Evolutionary conservation across 1,140 invertebrate genomes (phyloP), one percentile per base, ranked within the genome.

Genomic region (Euglossa dilemma): DNA sequence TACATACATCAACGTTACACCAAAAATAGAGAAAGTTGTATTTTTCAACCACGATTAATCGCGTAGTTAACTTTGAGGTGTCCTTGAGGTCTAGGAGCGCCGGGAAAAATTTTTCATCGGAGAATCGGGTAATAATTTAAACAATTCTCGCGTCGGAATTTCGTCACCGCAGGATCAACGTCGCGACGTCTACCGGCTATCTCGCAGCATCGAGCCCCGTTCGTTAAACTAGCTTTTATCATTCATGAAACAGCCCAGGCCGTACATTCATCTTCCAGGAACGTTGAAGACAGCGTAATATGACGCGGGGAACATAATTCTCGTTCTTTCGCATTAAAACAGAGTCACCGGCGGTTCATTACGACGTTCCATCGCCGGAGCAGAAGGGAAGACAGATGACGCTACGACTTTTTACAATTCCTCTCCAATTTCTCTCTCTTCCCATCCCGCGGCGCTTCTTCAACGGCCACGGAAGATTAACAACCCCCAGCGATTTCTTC

Each of bases 251-350:
- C 71, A 59, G 12, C 28, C 36, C 11, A 16, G 12, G 2, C 71
- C n/a, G 20, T 20, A 45, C 23, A 28, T 52, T 57, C 59, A 64
- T 52, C 20, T 63, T 45, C 20, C 20, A 23, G 45, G 14, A 52
- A 63, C 20, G 25, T n/a, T 52, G 57, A 52, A 64, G 74, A 64
- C 74, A 52, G 9, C 23, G 71, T 73, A 73, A 73, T n/a, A 45
- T 14, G 54, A 73, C 11, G 16, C 54, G 28, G 23, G 23, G 59
- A 64, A 36, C 25, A 64, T 36, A 36, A 64, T 76, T 76, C 59
- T 63, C 73, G 59, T 50, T 50, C 28, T 36, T 64, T 12, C 20
- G 14, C 47, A 36, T 76, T 76, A 52, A 64, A 52, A 64, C 59
- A 43, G 45, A 52, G 59, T 52, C 20, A 28, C 20, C 20, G 16